Conservation (phyloP, 2,888 invertebrate genomes). For the Podabrus alpinus region DNA sequence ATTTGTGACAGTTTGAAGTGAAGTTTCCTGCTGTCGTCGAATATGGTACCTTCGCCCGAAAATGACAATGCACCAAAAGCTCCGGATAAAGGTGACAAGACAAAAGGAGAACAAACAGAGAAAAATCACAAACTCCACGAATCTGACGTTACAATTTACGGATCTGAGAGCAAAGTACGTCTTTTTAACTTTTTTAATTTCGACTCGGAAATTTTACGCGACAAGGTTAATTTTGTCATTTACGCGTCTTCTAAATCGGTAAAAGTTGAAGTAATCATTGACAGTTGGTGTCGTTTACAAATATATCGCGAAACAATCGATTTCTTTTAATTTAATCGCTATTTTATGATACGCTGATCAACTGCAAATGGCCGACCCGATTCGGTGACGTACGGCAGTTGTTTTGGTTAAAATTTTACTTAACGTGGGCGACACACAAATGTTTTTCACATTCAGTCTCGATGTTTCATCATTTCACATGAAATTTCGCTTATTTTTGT, state of each 20-base stretch:
- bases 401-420: conserved; percentile 28
- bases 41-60: conserved; percentile 80
- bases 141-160: conserved; percentile 43
- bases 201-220: not conserved
- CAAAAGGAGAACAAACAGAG: conserved; percentile 57
- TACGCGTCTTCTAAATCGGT: not conserved
- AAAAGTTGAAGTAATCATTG: not conserved
- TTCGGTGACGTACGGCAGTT: conserved; percentile 35
- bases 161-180: conserved; percentile 44
- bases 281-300: not conserved
- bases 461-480: not conserved
- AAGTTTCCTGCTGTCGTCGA: conserved; percentile 40
- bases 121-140: conserved; percentile 57
- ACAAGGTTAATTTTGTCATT: not conserved
- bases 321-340: conserved; percentile 26
- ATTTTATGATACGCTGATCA: conserved; percentile 31
- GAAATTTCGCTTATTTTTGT: not conserved
- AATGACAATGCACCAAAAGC: conserved; percentile 77
- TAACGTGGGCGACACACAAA: not conserved
- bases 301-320: conserved; percentile 32
- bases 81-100: conserved; percentile 68
- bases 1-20: conserved; percentile 26
- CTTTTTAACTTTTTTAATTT: not conserved
- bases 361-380: conserved; percentile 37
- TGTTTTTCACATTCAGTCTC: not conserved